Conservation (phyloP, 2,797 vertebrate genomes). For the Sebastes ruberrimus region DNA sequence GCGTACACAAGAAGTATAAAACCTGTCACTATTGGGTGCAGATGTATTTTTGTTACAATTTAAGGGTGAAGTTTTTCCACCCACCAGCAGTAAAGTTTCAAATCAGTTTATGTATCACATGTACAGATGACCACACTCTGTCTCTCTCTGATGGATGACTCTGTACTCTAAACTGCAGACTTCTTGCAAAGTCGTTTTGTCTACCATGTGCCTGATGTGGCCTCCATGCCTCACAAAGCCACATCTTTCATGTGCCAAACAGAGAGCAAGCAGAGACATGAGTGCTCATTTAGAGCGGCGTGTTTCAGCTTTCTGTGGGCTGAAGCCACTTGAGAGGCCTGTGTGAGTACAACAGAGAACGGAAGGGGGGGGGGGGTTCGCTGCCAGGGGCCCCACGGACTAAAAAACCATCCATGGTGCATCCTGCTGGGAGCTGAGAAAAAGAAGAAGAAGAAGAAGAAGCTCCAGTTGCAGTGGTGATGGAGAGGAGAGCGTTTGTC, state of each 20-base stretch:
- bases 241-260: constrained; percentile 69
- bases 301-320: constrained; percentile 58
- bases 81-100: neutral
- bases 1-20: neutral
- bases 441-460: neutral
- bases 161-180: constrained; percentile 21
- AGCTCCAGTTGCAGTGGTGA: constrained; percentile 17
- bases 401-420: neutral
- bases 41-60: neutral
- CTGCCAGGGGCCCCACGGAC: constrained; percentile 37
- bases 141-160: constrained; percentile 6
- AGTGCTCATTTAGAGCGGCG: constrained; percentile 63
- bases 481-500: neutral
- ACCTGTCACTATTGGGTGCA: neutral
- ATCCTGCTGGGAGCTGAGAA: constrained; percentile 12
- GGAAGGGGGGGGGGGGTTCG: neutral
- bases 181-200: constrained; percentile 50
- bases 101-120: constrained; percentile 5
- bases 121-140: neutral
- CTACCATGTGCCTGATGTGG: constrained; percentile 49
- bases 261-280: constrained; percentile 58
- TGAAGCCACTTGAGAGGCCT: constrained; percentile 68
- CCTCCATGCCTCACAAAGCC: constrained; percentile 53
- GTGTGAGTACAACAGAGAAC: constrained; percentile 28
- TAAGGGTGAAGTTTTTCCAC: neutral